Evolutionary conservation across 1,140 invertebrate genomes (phyloP).

Genomic region (Drosophila santomea): DNA sequence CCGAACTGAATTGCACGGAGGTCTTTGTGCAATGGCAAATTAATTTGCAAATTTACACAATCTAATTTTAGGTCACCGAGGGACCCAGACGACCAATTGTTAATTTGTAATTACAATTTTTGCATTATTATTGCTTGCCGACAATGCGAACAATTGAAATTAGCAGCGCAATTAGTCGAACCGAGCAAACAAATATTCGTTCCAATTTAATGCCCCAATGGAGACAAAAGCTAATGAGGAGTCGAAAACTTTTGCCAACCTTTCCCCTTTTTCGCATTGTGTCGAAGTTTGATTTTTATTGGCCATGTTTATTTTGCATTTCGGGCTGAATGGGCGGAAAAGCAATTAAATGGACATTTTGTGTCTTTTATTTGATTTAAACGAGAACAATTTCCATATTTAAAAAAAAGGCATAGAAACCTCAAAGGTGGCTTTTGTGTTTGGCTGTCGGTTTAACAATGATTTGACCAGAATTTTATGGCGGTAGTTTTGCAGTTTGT

Average conservation of each 20-base stretch:
- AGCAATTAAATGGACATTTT: slow-evolving; percentile 76
- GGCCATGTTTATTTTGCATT: slow-evolving; percentile 18
- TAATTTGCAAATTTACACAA: slow-evolving; percentile 70
- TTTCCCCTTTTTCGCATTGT: slow-evolving; percentile 18
- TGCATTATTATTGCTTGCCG: slow-evolving; percentile 66
- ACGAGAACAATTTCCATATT: slow-evolving; percentile 59
- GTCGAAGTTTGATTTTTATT: slow-evolving; percentile 47
- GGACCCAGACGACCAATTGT: slow-evolving; percentile 52
- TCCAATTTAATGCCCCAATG: slow-evolving; percentile 25
- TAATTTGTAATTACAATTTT: slow-evolving; percentile 84
- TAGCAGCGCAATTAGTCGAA: slow-evolving; percentile 79
- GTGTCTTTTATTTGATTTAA: slow-evolving; percentile 73
- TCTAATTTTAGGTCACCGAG: slow-evolving; percentile 52
- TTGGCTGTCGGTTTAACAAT: slow-evolving; percentile 74
- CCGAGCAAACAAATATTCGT: slow-evolving; percentile 40
- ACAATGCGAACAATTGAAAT: slow-evolving; percentile 78
- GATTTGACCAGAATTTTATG: slow-evolving; percentile 60
- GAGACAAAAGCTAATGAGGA: slow-evolving; percentile 73
- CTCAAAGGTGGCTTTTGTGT: slow-evolving; percentile 80
- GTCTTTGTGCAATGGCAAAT: slow-evolving; percentile 54
- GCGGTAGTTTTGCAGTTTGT: slow-evolving; percentile 54
- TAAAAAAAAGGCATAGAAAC: slow-evolving; percentile 50
- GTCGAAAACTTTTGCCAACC: slow-evolving; percentile 27
- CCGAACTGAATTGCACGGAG: slow-evolving; percentile 24
- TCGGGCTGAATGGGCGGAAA: slow-evolving; percentile 32